Evolutionary conservation across 2,797 vertebrate species (phyloP).

Genomic region (Neopelma chrysocephalum): DNA sequence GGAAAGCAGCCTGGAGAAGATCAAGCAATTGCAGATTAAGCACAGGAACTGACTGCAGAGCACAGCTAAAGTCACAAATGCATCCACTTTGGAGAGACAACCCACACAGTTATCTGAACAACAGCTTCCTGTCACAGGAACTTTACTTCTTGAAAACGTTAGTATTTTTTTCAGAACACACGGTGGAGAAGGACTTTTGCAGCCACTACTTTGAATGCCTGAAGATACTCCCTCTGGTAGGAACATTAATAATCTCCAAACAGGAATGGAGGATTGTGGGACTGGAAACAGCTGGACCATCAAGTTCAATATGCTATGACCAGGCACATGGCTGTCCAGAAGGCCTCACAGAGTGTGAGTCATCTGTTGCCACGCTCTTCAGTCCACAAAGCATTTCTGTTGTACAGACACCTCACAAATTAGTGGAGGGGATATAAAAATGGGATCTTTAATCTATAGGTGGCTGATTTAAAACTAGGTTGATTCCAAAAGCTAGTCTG

Average conservation of each 20-base stretch:
- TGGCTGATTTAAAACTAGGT: neutral
- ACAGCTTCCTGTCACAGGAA: neutral
- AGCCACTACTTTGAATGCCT: neutral
- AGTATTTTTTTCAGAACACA: neutral
- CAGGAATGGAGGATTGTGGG: fast-evolving
- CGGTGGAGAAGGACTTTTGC: neutral
- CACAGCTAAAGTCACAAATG: neutral
- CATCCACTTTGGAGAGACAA: neutral
- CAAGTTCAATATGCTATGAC: neutral
- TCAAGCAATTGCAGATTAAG: neutral
- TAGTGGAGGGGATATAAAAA: neutral
- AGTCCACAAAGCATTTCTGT: neutral
- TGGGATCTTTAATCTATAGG: neutral
- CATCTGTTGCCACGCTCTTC: neutral
- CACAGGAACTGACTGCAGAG: neutral
- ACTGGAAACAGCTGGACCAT: neutral
- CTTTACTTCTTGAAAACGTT: neutral
- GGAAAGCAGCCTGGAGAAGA: neutral
- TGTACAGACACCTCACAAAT: neutral
- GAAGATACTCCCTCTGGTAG: neutral
- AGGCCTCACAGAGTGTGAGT: neutral
- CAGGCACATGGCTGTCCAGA: neutral
- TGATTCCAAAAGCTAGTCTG: neutral
- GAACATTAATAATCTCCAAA: neutral
- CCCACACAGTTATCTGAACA: neutral